Evolutionary conservation across 2,888 invertebrate genomes (phyloP).

Genomic region (Cryptosula pallasiana): DNA sequence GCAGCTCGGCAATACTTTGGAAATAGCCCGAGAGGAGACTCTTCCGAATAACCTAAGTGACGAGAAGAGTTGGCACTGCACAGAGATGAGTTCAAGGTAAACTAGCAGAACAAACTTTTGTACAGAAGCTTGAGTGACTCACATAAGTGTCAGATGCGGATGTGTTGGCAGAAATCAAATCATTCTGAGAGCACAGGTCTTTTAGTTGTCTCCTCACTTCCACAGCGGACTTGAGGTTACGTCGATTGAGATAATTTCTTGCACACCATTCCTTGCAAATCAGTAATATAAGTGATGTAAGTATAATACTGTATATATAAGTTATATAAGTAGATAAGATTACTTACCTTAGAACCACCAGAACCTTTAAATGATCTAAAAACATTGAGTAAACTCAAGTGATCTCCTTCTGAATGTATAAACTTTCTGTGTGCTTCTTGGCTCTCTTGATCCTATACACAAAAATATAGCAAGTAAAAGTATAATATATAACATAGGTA

Average conservation of each 20-base stretch:
- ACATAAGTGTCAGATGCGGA: background rate
- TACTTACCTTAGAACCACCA: slow-evolving; percentile 57
- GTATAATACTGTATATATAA: background rate
- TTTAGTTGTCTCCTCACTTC: slow-evolving; percentile 76
- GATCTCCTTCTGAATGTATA: slow-evolving; percentile 80
- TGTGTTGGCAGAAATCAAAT: slow-evolving; percentile 50
- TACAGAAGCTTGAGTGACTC: too few relatives aligned
- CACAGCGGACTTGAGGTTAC: slow-evolving; percentile 74
- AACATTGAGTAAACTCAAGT: slow-evolving; percentile 82
- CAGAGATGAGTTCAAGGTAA: too few relatives aligned
- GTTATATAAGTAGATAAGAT: background rate
- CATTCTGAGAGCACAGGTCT: slow-evolving; percentile 64
- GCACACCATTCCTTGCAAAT: slow-evolving; percentile 71
- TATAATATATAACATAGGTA: background rate
- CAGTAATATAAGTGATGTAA: background rate
- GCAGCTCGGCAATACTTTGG: slow-evolving; percentile 78
- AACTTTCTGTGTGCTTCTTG: slow-evolving; percentile 70
- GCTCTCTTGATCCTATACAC: slow-evolving; percentile 67
- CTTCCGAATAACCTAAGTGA: slow-evolving; percentile 57
- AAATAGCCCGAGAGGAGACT: slow-evolving; percentile 76
- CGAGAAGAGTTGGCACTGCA: too few relatives aligned
- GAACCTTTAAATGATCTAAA: slow-evolving; percentile 72
- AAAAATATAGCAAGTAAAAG: too few relatives aligned
- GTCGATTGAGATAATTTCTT: slow-evolving; percentile 77
- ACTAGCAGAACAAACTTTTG: too few relatives aligned